Conservation (phyloP, 2,797 vertebrate species). For the Cephalopachus bancanus region DNA sequence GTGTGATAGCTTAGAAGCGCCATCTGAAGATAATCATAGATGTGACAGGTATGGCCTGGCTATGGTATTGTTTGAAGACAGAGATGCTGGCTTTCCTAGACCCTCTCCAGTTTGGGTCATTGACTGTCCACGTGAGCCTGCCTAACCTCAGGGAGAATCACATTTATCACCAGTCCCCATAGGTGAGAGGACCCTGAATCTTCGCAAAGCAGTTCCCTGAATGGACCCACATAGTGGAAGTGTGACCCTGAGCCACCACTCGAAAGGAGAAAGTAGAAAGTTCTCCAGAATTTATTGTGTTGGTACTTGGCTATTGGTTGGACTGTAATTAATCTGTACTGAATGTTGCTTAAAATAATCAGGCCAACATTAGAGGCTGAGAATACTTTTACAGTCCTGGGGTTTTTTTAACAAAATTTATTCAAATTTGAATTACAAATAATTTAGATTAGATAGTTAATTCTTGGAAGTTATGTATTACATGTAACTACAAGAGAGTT, state of each 20-base stretch:
- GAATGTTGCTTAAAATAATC: constrained; percentile 48
- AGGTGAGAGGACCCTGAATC: background rate
- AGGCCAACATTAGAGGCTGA: background rate
- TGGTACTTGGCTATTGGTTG: constrained; percentile 25
- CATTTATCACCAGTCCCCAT: background rate
- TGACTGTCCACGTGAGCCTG: background rate
- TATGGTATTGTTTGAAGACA: background rate
- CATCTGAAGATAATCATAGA: background rate
- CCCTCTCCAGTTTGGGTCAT: background rate
- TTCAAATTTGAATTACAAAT: constrained; percentile 71
- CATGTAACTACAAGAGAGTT: background rate
- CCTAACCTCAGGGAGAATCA: background rate
- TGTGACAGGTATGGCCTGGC: background rate
- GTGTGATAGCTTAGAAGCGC: background rate
- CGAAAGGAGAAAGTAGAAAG: background rate
- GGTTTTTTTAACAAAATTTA: constrained; percentile 54
- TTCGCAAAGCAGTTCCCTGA: background rate
- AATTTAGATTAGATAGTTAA: background rate
- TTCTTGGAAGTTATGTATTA: constrained; percentile 12
- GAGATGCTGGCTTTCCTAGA: background rate
- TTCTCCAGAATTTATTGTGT: background rate
- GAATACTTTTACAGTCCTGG: background rate
- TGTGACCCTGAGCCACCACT: background rate
- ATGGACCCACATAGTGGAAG: background rate
- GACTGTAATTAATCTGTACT: background rate